Evolutionary conservation across 2,797 vertebrate genomes (phyloP).

Genomic region (Scolopax bukidnonensis): DNA sequence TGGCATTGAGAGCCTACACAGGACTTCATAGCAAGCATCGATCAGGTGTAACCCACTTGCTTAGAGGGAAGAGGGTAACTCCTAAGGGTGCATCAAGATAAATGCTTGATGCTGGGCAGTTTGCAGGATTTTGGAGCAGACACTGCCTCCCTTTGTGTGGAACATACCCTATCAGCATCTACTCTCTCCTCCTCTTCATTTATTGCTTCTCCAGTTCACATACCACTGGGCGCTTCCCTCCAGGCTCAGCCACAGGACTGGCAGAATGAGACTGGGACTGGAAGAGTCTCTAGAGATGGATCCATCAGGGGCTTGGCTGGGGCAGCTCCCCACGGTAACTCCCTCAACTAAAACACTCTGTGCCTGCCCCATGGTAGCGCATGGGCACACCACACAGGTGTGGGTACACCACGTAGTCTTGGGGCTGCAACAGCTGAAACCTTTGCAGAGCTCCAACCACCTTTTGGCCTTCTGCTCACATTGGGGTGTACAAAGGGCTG

Average conservation of each 20-base stretch:
- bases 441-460: not conserved
- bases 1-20: not conserved
- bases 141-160: not conserved
- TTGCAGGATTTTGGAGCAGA: not conserved
- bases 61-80: not conserved
- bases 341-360: not conserved
- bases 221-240: not conserved
- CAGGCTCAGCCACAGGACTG: not conserved
- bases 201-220: not conserved
- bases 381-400: no score
- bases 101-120: not conserved
- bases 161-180: not conserved
- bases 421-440: not conserved
- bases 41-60: accelerated
- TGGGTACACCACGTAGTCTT: not conserved
- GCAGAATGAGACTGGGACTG: not conserved
- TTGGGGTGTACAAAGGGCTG: not conserved
- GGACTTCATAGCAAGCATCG: accelerated
- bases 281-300: not conserved
- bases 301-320: not conserved
- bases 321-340: not conserved
- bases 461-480: not conserved
- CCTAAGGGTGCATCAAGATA: not conserved
- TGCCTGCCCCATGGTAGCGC: not conserved
- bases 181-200: not conserved